Percentiles rank a stretch among this genome's conserved stretches.
These are phyloP conservation scores for Mionectes olivaceus DNA, from an alignment of 2,797 vertebrate species.

Conservation along the genomic window DNA sequence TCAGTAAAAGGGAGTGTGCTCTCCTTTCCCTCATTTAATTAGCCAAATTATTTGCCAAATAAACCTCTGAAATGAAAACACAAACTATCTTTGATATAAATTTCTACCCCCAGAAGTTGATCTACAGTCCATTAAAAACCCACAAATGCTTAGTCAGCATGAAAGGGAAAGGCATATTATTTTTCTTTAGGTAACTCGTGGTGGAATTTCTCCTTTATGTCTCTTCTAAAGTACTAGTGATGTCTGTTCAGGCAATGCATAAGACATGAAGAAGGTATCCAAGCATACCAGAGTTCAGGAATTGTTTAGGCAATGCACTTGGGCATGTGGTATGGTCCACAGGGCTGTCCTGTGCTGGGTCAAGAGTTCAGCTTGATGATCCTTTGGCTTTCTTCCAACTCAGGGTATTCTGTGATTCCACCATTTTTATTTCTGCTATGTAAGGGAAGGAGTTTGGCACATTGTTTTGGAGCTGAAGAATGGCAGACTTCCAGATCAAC, in stretches of 20 bases:
- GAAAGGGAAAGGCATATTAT: background rate
- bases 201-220: background rate
- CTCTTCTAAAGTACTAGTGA: background rate
- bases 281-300: background rate
- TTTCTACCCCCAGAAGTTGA: background rate
- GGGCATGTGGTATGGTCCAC: background rate
- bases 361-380: background rate
- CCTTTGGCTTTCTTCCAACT: background rate
- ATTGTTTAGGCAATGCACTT: no score
- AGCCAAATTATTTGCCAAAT: background rate
- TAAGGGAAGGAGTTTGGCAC: background rate
- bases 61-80: background rate
- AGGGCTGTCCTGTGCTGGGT: background rate
- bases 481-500: background rate
- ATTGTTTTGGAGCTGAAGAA: background rate
- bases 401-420: background rate
- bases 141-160: background rate
- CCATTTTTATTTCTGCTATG: background rate
- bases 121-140: background rate
- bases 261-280: background rate
- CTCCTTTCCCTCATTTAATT: background rate
- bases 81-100: background rate
- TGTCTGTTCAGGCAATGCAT: background rate
- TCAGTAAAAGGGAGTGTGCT: background rate
- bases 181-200: background rate